Base-by-base conservation (phyloP, 2,888 invertebrate species). In the Homarus gammarus region DNA sequence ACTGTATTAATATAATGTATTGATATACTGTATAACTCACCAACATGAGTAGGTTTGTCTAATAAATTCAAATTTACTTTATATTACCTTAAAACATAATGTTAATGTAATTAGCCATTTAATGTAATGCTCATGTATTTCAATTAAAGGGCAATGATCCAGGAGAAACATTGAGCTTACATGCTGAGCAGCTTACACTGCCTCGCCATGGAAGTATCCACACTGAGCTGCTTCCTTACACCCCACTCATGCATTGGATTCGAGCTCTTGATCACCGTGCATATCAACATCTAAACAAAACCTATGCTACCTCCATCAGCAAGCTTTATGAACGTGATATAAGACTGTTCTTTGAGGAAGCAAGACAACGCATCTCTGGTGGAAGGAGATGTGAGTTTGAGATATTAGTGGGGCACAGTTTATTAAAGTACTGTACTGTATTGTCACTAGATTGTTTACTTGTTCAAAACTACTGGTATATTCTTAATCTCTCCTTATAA, bases 241-340 rank as follows among this genome's bases (percentile, higher is more conserved):
- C 97, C 49, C 97, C 98, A 92, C 95, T 99, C 92, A 98, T 99
- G 97, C 96, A 97, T 93, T 97, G 98, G 97, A 95, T 97, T 84
- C 97, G 97, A 94, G 96, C 96, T 40, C 96, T 98, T 95, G 98
- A 98, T 94, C 95, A 96, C 87, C 96, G 96, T 93, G 96, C 97
- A 0, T 99, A 97, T 94, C 95, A 96, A 85, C 96, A 96, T 70
- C 95, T 99, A 27, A 96, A 96, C 79, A 96, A 96, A 94, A 97
- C 95, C 72, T 98, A 99, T 94, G 97, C 96, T 56, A 95, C 95
- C 92, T 96, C 97, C 79, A 95, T 98, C 93, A 96, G 97, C 93
- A 97, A 97, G 94, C 95, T 98, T 89, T 98, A 98, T 94, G 98
- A 98, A 93, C 96, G 97, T 92, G 98, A 97, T 94, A 95, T 98